Evolutionary conservation across 2,888 invertebrate genomes (phyloP), one percentile per base, ranked within the genome.

Genomic region (Drosophila flavopinicola): DNA sequence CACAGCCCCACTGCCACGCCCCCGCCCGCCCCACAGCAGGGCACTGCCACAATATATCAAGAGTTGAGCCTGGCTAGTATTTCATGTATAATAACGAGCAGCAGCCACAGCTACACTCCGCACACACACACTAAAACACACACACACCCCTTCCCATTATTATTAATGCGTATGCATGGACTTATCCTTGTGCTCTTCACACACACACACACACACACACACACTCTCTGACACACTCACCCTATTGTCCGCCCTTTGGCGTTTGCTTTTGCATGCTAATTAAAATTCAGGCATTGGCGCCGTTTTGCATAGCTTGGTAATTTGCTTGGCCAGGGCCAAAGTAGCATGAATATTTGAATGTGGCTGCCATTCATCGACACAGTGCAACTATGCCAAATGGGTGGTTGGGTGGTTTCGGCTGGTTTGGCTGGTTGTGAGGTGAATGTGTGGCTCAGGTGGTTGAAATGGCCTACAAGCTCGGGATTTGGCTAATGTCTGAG

Each of bases 271-370:
- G 72, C 64, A 69, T 78, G 82, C 87, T 83, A 83, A 83, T 83
- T 83, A 83, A 85, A 83, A 87, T 83, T 80, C 78, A 78, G 67
- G 70, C 69, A 84, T 84, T 86, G 82, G 82, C 82, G 67, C 60
- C 75, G 78, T 75, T 86, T 86, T 82, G 80, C 84, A 83, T 79
- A 79, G 86, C 73, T 78, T 51, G 61, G 66, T 79, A 80, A 83
- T 85, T 80, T 79, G 76, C 71, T 60, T 66, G 73, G 64, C 64
- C 65, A 47, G 66, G 59, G 59, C 59, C 67, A 83, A 71, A 85
- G 83, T 69, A 79, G 79, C 79, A 80, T 80, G 74, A 80, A 80
- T 85, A 79, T 80, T 80, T 80, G 77, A 59, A 63, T 71, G 74
- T 61, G 56, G 44, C 74, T 71, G 68, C 54, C 68, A 71, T 71